A percentile compares a stretch with the other conserved stretches of the same genome.
phyloP scores from a whole-genome alignment of 2,797 vertebrate species.

The Leptatherina wallacei region DNA sequence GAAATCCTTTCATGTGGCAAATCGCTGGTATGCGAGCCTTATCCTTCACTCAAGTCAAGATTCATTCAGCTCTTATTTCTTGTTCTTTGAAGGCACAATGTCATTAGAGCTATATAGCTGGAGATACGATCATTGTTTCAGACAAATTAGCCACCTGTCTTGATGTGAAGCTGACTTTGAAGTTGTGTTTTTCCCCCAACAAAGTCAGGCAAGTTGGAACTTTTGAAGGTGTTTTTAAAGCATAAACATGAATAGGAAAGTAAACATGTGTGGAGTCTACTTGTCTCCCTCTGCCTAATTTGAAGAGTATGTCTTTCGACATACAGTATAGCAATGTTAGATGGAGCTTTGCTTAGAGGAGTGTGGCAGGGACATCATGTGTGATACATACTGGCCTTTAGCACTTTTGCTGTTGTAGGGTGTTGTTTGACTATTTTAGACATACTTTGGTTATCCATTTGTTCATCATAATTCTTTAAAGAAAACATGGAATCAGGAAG shows the following conservation, averaged over 20 bases:
- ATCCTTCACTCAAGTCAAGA: slow-evolving; percentile 43
- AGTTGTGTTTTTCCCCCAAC: slow-evolving; percentile 1
- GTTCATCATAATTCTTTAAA: slow-evolving; percentile 51
- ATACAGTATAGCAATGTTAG: too few species aligned
- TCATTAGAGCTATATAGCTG: slow-evolving; percentile 35
- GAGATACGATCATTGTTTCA: slow-evolving; percentile 35
- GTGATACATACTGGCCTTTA: slow-evolving; percentile 48
- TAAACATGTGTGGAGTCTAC: slow-evolving; percentile 9
- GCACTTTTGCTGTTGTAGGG: slow-evolving; percentile 17
- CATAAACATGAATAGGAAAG: slow-evolving; percentile 14
- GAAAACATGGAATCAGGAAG: slow-evolving; percentile 22
- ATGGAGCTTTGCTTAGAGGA: slow-evolving; percentile 51
- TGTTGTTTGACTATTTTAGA: slow-evolving; percentile 28
- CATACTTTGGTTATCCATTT: slow-evolving; percentile 59
- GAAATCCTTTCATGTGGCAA: slow-evolving; percentile 62
- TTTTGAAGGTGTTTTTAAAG: slow-evolving; percentile 8
- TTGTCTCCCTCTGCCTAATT: slow-evolving; percentile 8
- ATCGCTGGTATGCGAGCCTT: slow-evolving; percentile 50
- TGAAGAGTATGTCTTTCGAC: too few species aligned
- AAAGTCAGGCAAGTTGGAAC: neutral
- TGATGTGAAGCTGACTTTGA: slow-evolving; percentile 34
- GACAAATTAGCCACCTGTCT: slow-evolving; percentile 50
- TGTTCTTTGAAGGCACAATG: slow-evolving; percentile 27
- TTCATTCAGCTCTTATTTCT: slow-evolving; percentile 21
- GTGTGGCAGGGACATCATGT: slow-evolving; percentile 16